Evolutionary conservation across 2,797 vertebrate genomes (phyloP).

Genomic region (Channallabes apus): DNA sequence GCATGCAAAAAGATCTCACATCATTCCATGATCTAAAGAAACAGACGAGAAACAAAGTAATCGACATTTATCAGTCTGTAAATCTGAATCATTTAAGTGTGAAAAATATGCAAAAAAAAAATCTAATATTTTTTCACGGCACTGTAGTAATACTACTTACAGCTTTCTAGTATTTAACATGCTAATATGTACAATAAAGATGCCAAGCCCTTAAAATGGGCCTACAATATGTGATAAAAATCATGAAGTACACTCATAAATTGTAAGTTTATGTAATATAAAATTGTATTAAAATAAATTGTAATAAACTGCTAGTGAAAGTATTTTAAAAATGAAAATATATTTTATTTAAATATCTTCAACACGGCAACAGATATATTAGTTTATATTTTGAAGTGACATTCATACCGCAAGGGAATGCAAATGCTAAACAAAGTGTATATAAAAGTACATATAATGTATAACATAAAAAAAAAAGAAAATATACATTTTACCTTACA

Average conservation of each 20-base stretch:
- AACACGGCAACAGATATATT: not conserved
- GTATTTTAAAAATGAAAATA: not conserved
- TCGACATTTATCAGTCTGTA: too few relatives aligned
- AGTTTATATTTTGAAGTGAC: not conserved
- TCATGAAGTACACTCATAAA: not conserved
- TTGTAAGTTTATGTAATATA: too few relatives aligned
- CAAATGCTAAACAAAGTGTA: not conserved
- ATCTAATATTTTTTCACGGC: too few relatives aligned
- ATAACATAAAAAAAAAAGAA: not conserved
- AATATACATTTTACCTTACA: not conserved
- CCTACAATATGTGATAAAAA: not conserved
- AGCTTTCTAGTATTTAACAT: not conserved
- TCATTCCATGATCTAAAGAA: too few relatives aligned
- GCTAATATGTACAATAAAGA: not conserved
- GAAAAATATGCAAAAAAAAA: too few relatives aligned
- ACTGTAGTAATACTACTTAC: not conserved
- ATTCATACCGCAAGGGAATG: not conserved
- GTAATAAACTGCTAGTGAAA: too few relatives aligned
- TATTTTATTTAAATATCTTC: conserved; percentile 1
- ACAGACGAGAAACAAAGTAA: too few relatives aligned
- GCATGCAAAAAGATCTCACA: too few relatives aligned
- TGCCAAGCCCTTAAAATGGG: not conserved
- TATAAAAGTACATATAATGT: not conserved
- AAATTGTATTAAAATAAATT: too few relatives aligned
- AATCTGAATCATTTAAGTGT: too few relatives aligned